Percentiles rank a stretch among this genome's conserved stretches.
These are phyloP conservation scores for Diachrysia chrysitis DNA, from an alignment of 2,888 invertebrate species.

Conservation along the genomic window DNA sequence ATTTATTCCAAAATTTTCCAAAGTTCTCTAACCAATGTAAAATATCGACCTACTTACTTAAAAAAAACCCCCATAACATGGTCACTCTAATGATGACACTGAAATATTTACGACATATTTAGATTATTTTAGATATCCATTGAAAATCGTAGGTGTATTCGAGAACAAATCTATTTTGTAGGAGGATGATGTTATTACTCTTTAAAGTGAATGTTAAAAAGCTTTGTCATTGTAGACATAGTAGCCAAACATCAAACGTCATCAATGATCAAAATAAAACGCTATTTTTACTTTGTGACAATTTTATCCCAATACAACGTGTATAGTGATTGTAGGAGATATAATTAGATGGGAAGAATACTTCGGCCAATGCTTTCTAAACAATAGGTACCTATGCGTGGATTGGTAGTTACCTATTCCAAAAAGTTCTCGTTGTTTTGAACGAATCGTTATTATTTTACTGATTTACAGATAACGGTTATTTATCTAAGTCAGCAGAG, in stretches of 20 bases:
- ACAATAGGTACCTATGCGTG: constrained; percentile 7
- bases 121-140: constrained; percentile 57
- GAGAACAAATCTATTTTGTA: constrained; percentile 58
- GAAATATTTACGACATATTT: constrained; percentile 61
- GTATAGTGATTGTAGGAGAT: constrained; percentile 42
- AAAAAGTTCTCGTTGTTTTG: background rate
- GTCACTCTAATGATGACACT: constrained; percentile 59
- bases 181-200: constrained; percentile 26
- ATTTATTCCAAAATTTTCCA: too few species aligned
- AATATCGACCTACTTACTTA: too few species aligned
- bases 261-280: constrained; percentile 51
- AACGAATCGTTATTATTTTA: background rate
- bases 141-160: constrained; percentile 69
- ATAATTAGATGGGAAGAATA: constrained; percentile 45
- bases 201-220: constrained; percentile 21
- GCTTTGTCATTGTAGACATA: constrained; percentile 25
- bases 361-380: constrained; percentile 44
- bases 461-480: too few species aligned
- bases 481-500: too few species aligned
- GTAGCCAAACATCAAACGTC: constrained; percentile 19
- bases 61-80: constrained; percentile 37
- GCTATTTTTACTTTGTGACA: constrained; percentile 54
- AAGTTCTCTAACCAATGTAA: too few species aligned
- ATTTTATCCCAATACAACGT: constrained; percentile 44
- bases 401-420: background rate